These are phyloP conservation scores for Aeoliscus strigatus DNA, from an alignment of 2,797 vertebrate genomes.

Conservation along the genomic window DNA sequence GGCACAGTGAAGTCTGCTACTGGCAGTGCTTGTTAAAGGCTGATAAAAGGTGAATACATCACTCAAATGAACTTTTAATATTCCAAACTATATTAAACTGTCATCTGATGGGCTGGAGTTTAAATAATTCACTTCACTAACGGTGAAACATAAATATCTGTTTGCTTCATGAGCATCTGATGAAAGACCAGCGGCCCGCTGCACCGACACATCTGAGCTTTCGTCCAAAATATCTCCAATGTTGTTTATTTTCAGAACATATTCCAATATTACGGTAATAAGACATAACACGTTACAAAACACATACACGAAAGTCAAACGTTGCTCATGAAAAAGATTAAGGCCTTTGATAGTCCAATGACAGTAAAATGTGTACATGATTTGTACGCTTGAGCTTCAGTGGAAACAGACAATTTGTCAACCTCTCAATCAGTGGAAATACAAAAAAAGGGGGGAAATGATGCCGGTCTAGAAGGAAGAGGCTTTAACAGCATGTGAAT, in stretches of 20 bases:
- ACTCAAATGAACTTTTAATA: not conserved
- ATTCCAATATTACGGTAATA: slow-evolving; percentile 39
- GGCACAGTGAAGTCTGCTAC: slow-evolving; percentile 26
- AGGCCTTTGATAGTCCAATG: slow-evolving; percentile 51
- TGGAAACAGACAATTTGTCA: too few relatives aligned
- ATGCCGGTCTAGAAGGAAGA: too few relatives aligned
- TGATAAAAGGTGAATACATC: too few relatives aligned
- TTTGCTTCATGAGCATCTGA: not conserved
- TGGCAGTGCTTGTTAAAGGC: slow-evolving; percentile 12
- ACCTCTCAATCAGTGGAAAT: slow-evolving; percentile 5
- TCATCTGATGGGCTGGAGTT: too few relatives aligned
- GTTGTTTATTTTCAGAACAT: slow-evolving; percentile 51
- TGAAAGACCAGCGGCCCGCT: slow-evolving; percentile 32
- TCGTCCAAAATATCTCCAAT: slow-evolving; percentile 36
- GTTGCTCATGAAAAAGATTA: slow-evolving; percentile 36
- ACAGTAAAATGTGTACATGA: too few relatives aligned
- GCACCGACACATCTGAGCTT: slow-evolving; percentile 24
- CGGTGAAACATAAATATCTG: too few relatives aligned
- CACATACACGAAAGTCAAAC: slow-evolving; percentile 27
- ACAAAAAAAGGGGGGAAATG: not conserved
- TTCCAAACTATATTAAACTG: too few relatives aligned
- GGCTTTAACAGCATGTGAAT: too few relatives aligned
- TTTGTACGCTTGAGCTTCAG: too few relatives aligned
- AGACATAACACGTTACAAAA: slow-evolving; percentile 56
- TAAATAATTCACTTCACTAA: too few relatives aligned